These are phyloP conservation scores for Eulemur albifrons DNA, from an alignment of 2,797 vertebrate genomes.

Conservation along the genomic window DNA sequence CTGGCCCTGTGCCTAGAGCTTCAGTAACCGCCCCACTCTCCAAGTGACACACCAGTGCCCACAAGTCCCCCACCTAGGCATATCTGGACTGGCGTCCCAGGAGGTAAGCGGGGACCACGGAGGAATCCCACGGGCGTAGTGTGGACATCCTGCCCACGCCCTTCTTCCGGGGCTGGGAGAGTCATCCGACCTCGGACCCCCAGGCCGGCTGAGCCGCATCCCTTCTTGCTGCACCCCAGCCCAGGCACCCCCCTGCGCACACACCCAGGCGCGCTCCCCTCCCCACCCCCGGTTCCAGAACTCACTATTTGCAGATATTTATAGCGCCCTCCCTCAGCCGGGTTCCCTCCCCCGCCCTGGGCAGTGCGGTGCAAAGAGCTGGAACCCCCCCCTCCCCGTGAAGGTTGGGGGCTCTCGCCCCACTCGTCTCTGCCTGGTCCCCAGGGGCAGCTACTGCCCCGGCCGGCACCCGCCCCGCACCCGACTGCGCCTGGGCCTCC, in stretches of 20 bases:
- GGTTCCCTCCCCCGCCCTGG: constrained; percentile 56
- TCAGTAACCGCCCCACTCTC: background rate
- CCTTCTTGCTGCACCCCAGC: background rate
- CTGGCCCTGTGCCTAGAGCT: constrained; percentile 24
- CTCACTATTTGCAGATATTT: constrained; percentile 76
- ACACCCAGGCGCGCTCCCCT: constrained; percentile 14
- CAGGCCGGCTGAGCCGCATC: background rate
- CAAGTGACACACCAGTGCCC: background rate
- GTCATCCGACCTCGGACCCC: background rate
- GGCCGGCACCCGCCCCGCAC: constrained; percentile 70
- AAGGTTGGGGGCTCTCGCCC: constrained; percentile 5
- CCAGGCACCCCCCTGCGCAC: background rate
- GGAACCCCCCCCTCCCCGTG: background rate
- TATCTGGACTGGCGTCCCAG: background rate
- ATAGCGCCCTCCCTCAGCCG: constrained; percentile 66
- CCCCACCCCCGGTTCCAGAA: constrained; percentile 59
- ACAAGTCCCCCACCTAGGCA: background rate
- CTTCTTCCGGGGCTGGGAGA: background rate
- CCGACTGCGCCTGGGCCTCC: constrained; percentile 79
- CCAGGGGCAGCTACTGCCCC: constrained; percentile 75
- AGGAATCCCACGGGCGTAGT: background rate
- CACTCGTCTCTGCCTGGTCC: constrained; percentile 62
- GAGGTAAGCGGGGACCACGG: background rate
- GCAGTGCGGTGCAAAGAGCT: constrained; percentile 42
- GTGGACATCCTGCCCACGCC: background rate